Evolutionary conservation across 2,888 invertebrate genomes (phyloP), one percentile per base, ranked within the genome.

Genomic region (Megalurothrips usitatus): DNA sequence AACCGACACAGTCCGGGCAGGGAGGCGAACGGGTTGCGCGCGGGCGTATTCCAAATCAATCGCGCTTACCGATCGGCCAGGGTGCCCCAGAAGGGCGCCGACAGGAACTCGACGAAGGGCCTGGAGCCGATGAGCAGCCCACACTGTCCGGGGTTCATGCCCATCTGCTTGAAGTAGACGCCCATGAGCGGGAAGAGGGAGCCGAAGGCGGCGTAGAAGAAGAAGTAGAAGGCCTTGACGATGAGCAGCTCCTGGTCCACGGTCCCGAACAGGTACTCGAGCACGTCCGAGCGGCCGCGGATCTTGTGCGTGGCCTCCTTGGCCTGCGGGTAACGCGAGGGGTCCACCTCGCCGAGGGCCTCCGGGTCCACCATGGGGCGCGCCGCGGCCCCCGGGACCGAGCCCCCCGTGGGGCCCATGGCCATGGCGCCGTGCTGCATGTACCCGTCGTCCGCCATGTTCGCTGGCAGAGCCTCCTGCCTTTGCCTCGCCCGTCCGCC

Each of bases 151-250:
- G 98, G 96, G 88, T 98, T 98, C 97, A 99, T 98, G 82, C 98
- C 98, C 93, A 99, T 94, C 90, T 99, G 99, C 89, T 99, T 99
- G 90, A 99, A 99, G 89, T 99, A 99, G 79, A 99, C 96, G 63
- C 98, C 99, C 94, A 99, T 96, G 83, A 99, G 89, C 0, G 99
- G 99, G 87, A 99, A 99, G 23, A 99, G 91, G 0, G 97, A 97
- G 10, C 99, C 99, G 87, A 99, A 99, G 0, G 99, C 98, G 78
- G 98, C 97, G 88, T 98, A 99, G 89, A 99, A 99, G 91, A 98
- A 98, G 89, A 99, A 98, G 88, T 99, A 99, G 89, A 99, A 99
- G 34, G 96, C 94, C 88, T 99, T 99, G 84, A 97, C 97, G 81
- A 97, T 94, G 84, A 99, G 91, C 81, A 99, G 89, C 87, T 98